These are phyloP conservation scores for Oceanodroma tethys DNA, from an alignment of 2,113 vertebrate genomes.

Conservation along the genomic window DNA sequence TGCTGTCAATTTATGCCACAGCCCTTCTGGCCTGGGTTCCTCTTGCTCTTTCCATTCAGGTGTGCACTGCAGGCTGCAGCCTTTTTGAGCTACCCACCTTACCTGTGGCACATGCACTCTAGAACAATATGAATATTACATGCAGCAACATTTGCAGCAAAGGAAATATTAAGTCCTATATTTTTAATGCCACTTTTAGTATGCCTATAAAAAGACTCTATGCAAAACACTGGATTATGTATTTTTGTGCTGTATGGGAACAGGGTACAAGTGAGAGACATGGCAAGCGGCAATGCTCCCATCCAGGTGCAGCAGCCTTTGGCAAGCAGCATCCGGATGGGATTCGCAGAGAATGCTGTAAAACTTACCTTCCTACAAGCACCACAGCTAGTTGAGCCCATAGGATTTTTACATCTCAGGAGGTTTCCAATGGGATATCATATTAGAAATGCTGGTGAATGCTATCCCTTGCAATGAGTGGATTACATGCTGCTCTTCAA, in stretches of 20 bases:
- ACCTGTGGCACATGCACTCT: not conserved
- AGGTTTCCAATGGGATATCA: not conserved
- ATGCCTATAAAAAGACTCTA: constrained; percentile 34
- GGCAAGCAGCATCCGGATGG: not conserved
- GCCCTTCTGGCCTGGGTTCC: not conserved
- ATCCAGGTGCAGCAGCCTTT: constrained; percentile 5
- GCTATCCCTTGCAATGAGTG: not conserved
- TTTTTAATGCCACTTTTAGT: constrained; percentile 50
- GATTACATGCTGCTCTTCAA: not conserved
- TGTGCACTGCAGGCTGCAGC: not conserved
- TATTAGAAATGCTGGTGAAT: not conserved
- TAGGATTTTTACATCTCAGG: not conserved
- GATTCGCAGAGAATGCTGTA: not conserved
- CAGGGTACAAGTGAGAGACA: not conserved
- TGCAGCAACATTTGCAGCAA: not conserved
- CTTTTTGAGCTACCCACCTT: not conserved
- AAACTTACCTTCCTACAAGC: not conserved
- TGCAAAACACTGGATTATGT: not conserved
- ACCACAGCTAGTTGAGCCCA: not conserved
- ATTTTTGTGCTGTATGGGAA: not conserved
- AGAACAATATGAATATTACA: constrained; percentile 30
- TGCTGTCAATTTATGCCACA: not conserved
- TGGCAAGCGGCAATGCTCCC: not conserved
- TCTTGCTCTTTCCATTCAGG: not conserved
- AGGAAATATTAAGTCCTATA: constrained; percentile 20